A percentile compares a stretch with the other conserved stretches of the same genome.
These are phyloP conservation scores for Melanotaenia pygmaea DNA, from an alignment of 2,797 vertebrate genomes.

Conservation along the genomic window DNA sequence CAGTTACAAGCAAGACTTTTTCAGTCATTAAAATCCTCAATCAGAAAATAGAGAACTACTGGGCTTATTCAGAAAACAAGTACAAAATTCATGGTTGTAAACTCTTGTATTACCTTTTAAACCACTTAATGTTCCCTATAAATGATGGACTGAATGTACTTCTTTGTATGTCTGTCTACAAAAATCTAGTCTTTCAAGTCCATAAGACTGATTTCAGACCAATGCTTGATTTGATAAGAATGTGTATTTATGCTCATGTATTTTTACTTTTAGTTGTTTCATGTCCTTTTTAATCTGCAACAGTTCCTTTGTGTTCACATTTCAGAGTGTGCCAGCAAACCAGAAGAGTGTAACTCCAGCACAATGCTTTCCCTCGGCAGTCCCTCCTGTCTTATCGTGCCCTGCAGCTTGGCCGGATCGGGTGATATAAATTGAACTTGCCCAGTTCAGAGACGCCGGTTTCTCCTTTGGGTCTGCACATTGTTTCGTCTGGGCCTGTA, in stretches of 20 bases:
- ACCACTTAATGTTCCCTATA: background rate
- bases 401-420: slow-evolving; percentile 87
- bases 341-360: slow-evolving; percentile 46
- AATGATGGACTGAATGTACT: background rate
- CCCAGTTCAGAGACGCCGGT: slow-evolving; percentile 83
- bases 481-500: slow-evolving; percentile 90
- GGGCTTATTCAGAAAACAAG: background rate
- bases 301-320: slow-evolving; percentile 39
- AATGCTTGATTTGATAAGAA: background rate
- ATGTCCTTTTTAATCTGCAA: slow-evolving; percentile 25
- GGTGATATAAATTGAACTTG: slow-evolving; percentile 82
- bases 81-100: background rate
- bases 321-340: slow-evolving; percentile 37
- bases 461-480: slow-evolving; percentile 86
- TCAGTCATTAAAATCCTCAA: background rate
- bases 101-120: background rate
- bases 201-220: background rate
- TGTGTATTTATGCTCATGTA: background rate
- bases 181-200: background rate
- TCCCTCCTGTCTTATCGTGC: slow-evolving; percentile 87
- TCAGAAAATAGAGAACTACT: background rate
- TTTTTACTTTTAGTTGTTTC: slow-evolving; percentile 33
- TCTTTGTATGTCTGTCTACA: background rate
- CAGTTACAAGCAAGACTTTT: background rate
- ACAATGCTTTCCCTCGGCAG: slow-evolving; percentile 62